Base-by-base conservation (phyloP, 2,113 vertebrate species). In the Ochotona princeps region DNA sequence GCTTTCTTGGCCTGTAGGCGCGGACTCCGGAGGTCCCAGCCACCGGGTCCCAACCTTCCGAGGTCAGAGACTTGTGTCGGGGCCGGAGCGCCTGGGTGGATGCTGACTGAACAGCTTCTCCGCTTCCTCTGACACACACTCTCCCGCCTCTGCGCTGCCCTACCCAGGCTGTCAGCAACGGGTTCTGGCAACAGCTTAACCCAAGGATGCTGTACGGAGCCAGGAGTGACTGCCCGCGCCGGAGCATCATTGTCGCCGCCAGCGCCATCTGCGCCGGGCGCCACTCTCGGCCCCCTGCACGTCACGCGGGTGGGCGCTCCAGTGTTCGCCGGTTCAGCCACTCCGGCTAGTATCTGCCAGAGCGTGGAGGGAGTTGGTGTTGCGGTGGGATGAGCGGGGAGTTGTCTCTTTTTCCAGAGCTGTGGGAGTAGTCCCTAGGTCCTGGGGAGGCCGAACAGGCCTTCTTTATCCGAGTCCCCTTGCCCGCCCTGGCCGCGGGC, bases 241-340 rank as follows among this genome's bases (percentile, higher is more conserved):
- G 32, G 49, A 82, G 92, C 94, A 85, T 85, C 86, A 78, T 2
- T 44, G 54, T 67, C 38, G 30, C 82, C 13, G 66, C 8, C 25
- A 89, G 92, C 92, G 94, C 97, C 95, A 92, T 96, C 95, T 85
- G 96, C 18, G 76, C 93, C 1, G 60, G 23, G 90, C 75, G 65
- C 84, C 66, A 67, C 87, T 85, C 66, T 61, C n/a, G 67, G 35
- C 30, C 65, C 54, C 70, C 67, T 81, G 54, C 88, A 0, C 10
- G 70, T 57, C 5, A 60, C 18, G 81, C 74, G 86, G 69, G 94
- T 88, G 83, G 83, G 91, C 86, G 72, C 81, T 17, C 13, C 72
- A 15, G 92, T 65, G 44, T 21, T 13, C 15, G 60, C 47, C 7
- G 26, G 28, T 69, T 28, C 12, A 17, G 72, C 61, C 51, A 0